Conservation (phyloP, 2,888 invertebrate genomes). For the Platycheirus rosarum region DNA sequence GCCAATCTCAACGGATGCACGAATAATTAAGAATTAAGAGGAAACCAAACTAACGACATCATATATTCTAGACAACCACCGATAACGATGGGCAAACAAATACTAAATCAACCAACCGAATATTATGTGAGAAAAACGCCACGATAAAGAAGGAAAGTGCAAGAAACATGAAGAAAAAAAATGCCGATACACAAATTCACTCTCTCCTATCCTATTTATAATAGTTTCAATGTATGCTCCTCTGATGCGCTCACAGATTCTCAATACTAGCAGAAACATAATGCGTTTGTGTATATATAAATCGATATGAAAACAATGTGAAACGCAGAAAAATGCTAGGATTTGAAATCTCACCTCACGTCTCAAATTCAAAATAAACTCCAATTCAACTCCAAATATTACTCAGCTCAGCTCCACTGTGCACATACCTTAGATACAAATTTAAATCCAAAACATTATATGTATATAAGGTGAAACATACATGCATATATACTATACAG, state of each 20-base stretch:
- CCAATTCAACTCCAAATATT: constrained; percentile 41
- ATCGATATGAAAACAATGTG: constrained; percentile 41
- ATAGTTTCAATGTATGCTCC: not conserved
- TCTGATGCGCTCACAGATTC: constrained; percentile 21
- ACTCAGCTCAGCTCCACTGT: too few species aligned
- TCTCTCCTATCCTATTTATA: constrained; percentile 16
- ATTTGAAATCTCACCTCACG: constrained; percentile 2
- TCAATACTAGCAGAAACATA: not conserved
- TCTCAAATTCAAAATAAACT: not conserved
- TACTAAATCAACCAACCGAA: constrained; percentile 77
- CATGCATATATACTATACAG: too few species aligned
- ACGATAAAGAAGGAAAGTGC: constrained; percentile 65
- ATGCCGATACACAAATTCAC: constrained; percentile 72
- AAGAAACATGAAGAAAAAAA: constrained; percentile 51
- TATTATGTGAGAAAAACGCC: constrained; percentile 53
- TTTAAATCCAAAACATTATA: too few species aligned
- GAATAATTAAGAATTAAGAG: constrained; percentile 4
- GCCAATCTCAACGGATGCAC: constrained; percentile 26
- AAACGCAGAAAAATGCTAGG: constrained; percentile 42
- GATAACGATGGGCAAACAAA: constrained; percentile 82
- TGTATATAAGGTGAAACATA: too few species aligned
- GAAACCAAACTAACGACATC: constrained; percentile 15
- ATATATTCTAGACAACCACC: constrained; percentile 76
- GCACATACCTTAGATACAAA: not conserved
- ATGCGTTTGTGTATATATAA: constrained; percentile 17